These are phyloP conservation scores for Scolopax rusticola DNA, from an alignment of 2,797 vertebrate genomes.

Conservation along the genomic window DNA sequence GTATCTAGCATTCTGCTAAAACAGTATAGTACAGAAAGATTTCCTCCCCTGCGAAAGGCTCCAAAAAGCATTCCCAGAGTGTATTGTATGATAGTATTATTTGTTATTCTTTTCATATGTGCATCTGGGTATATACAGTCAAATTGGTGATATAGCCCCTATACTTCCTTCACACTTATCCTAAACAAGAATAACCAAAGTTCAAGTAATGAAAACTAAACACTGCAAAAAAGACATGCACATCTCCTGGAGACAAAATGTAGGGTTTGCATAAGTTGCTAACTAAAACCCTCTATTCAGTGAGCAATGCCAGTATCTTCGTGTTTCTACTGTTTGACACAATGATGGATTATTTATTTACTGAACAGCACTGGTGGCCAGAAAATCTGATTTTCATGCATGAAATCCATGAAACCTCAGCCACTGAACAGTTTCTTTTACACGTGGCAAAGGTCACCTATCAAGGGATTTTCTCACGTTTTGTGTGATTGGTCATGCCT, in stretches of 20 bases:
- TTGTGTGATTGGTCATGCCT: slow-evolving; percentile 90
- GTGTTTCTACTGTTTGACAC: slow-evolving; percentile 83
- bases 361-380: slow-evolving; percentile 85
- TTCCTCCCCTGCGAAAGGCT: background rate
- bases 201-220: slow-evolving; percentile 66
- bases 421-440: slow-evolving; percentile 83
- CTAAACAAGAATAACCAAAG: slow-evolving; percentile 43
- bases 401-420: slow-evolving; percentile 86
- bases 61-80: background rate
- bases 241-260: slow-evolving; percentile 40
- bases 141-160: background rate
- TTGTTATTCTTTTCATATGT: background rate
- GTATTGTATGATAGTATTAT: background rate
- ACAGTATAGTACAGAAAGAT: background rate
- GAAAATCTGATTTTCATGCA: slow-evolving; percentile 90
- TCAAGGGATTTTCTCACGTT: slow-evolving; percentile 86
- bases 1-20: background rate
- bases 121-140: background rate
- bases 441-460: slow-evolving; percentile 86
- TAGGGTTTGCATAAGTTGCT: slow-evolving; percentile 69
- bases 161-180: background rate
- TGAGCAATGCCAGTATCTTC: slow-evolving; percentile 70
- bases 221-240: background rate
- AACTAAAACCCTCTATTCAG: slow-evolving; percentile 73
- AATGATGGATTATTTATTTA: slow-evolving; percentile 92